A percentile compares a stretch with the other conserved stretches of the same genome.
phyloP scores from a whole-genome alignment of 2,113 vertebrate genomes.

The Mirounga angustirostris region DNA sequence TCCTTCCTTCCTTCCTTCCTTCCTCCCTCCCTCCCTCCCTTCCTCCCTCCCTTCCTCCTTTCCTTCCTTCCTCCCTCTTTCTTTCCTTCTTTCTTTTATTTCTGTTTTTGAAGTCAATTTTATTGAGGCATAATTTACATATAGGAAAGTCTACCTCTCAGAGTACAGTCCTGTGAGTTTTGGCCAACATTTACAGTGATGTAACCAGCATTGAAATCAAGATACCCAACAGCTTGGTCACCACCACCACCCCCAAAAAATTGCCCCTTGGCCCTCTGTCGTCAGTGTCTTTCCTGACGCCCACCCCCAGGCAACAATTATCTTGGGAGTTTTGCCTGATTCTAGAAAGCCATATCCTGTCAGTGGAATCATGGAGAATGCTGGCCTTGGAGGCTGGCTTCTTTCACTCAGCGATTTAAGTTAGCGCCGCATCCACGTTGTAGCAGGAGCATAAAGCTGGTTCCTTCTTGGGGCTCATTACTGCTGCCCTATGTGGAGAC shows the following conservation, averaged over 20 bases:
- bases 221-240: neutral
- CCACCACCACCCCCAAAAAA: no score
- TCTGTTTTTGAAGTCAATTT: neutral
- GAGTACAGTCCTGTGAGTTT: neutral
- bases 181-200: neutral
- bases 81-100: neutral
- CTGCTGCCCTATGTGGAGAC: fast-evolving
- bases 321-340: neutral
- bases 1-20: no score
- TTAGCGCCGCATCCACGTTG: fast-evolving
- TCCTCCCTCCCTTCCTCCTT: no score
- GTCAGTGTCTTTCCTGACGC: neutral
- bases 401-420: no score
- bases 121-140: neutral
- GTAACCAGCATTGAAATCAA: neutral
- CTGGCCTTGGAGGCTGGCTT: no score
- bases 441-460: fast-evolving
- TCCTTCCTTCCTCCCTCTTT: fast-evolving
- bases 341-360: neutral
- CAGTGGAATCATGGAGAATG: neutral
- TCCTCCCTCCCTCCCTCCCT: no score
- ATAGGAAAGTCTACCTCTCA: no score
- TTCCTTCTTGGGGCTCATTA: fast-evolving
- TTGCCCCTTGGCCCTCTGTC: neutral
- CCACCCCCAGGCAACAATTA: fast-evolving